Base-by-base conservation (phyloP, 2,888 invertebrate species). In the Drosophila diplacantha region DNA sequence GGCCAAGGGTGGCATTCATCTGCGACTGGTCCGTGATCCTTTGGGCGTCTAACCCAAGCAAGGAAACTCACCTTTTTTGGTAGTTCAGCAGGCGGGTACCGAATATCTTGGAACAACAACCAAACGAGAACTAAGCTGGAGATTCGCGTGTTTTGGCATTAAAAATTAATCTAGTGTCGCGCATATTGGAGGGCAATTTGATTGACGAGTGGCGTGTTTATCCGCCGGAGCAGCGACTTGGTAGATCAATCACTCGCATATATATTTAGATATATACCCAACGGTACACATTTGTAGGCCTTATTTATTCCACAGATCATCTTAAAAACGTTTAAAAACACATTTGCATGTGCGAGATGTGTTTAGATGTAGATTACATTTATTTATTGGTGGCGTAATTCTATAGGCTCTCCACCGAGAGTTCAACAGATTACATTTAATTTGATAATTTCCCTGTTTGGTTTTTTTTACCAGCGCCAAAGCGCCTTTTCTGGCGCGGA, bases 1-100 rank as follows among this genome's bases (percentile, higher is more conserved):
- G 49, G 81, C 88, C 7, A 74, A 85, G 14, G 87, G 85, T 0
- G 88, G 88, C 34, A 84, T 88, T 55, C 84, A 86, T 46, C 69
- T 88, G 32, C 76, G 85, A 34, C 75, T 87, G 29, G 73, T 87
- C 20, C 85, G 87, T 9, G 83, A 86, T 75, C 80, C 87, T 44
- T 54, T 79, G 32, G 80, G 75, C 2, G 57, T 79, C 43, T 79
- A 47, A 53, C 18, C 18, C 7, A 63, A 18, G 7, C 12, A 1
- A 14, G 44, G 5, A 29, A 29, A 14, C 44, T 31, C 31, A 46
- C 44, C 56, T 54, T 60, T 63, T 51, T n/a, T 46, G 9, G 18
- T 8, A 31, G 24, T 22, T 24, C 14, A 14, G 24, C 24, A 14
- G 14, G 22, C 9, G 29, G 31, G 4, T 29, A 24, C 11, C 12